Percentiles rank a stretch among this genome's conserved stretches.
phyloP scores from a whole-genome alignment of 2,113 vertebrate species.

The Mustela lutreola region DNA sequence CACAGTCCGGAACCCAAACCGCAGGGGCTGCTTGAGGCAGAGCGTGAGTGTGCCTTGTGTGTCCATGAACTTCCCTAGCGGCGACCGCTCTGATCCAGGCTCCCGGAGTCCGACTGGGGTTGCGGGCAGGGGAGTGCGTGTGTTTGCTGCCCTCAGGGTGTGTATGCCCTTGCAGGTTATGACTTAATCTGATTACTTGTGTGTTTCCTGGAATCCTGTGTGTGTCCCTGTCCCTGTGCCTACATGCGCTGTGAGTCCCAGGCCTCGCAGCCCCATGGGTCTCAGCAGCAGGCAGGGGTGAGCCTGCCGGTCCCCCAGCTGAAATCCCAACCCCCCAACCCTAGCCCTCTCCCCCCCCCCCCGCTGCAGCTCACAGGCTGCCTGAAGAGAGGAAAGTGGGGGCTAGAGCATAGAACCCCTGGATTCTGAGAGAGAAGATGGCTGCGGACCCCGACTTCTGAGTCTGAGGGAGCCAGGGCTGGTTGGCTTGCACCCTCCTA shows the following conservation, averaged over 20 bases:
- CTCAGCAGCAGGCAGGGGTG: slow-evolving; percentile 44
- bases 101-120: background rate
- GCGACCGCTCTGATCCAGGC: too few species aligned
- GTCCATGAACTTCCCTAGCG: background rate
- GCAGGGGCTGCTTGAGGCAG: background rate
- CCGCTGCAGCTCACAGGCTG: slow-evolving; percentile 59
- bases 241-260: background rate
- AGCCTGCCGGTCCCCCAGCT: slow-evolving; percentile 69
- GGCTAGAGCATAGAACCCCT: background rate
- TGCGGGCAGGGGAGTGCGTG: background rate
- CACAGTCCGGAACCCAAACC: too few species aligned
- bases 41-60: too few species aligned
- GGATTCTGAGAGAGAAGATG: background rate
- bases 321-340: slow-evolving; percentile 50
- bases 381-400: background rate
- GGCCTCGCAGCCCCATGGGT: slow-evolving; percentile 50
- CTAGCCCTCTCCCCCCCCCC: background rate
- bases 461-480: background rate
- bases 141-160: background rate
- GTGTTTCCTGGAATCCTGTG: background rate
- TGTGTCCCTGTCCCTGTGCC: background rate
- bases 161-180: background rate
- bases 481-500: background rate
- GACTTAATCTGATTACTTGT: background rate
- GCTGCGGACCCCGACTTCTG: background rate